These are phyloP conservation scores for Pagetopsis macropterus DNA, from an alignment of 2,797 vertebrate species.

Conservation along the genomic window DNA sequence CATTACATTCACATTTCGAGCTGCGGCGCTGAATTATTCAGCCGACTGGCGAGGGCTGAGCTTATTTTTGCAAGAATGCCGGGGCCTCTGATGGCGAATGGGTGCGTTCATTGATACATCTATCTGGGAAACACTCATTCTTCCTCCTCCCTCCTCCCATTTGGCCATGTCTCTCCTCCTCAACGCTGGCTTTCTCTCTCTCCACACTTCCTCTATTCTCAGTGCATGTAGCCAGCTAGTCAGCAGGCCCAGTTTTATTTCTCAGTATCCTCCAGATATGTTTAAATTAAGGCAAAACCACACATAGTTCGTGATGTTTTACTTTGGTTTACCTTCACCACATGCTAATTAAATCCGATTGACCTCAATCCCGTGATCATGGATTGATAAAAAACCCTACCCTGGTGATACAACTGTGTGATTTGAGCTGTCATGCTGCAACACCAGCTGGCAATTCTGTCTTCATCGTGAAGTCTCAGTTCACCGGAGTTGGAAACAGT, in stretches of 20 bases:
- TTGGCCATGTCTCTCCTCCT: constrained; percentile 57
- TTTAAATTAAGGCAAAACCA: neutral
- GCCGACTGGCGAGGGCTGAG: constrained; percentile 59
- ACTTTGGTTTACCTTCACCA: constrained; percentile 29
- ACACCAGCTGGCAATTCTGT: constrained; percentile 18
- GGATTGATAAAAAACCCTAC: constrained; percentile 49
- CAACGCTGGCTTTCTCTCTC: constrained; percentile 45
- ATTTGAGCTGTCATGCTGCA: constrained; percentile 36
- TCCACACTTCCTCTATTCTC: constrained; percentile 42
- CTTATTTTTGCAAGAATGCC: constrained; percentile 57
- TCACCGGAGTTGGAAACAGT: constrained; percentile 7
- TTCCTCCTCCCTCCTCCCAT: constrained; percentile 69
- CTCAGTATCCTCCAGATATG: neutral
- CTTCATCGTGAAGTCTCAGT: constrained; percentile 10
- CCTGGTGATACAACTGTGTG: neutral
- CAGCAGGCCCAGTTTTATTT: constrained; percentile 1
- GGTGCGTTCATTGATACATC: constrained; percentile 87
- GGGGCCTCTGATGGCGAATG: constrained; percentile 80
- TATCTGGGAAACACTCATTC: constrained; percentile 80
- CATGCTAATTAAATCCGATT: constrained; percentile 45
- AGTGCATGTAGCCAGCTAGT: neutral
- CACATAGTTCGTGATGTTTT: neutral
- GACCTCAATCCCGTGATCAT: constrained; percentile 52
- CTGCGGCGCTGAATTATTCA: constrained; percentile 66
- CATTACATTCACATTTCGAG: constrained; percentile 56